Percentiles rank a stretch among this genome's conserved stretches.
Evolutionary conservation across 30 jellyfish, hydroid and myxozoan genomes (phyloP).

Genomic region (Phacellophora camtschatica): DNA sequence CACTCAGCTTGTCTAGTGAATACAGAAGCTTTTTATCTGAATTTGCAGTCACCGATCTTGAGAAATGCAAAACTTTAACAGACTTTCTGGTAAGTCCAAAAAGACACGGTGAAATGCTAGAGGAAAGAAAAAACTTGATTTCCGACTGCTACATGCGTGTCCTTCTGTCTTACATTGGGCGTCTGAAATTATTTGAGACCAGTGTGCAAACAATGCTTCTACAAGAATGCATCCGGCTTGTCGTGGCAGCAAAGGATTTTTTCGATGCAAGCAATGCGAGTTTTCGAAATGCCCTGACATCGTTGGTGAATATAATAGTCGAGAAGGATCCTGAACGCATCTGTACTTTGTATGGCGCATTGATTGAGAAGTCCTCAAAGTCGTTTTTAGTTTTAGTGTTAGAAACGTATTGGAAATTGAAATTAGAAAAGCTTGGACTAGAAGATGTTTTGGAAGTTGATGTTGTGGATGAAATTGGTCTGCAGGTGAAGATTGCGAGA

Average conservation of each 20-base stretch:
- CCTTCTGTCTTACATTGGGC: constrained; percentile 41
- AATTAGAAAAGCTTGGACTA: constrained; percentile 15
- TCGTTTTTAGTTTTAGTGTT: constrained; percentile 40
- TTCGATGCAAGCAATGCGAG: constrained; percentile 20
- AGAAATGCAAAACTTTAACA: constrained; percentile 35
- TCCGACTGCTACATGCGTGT: constrained; percentile 52
- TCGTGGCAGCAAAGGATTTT: constrained; percentile 38
- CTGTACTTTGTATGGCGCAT: constrained; percentile 23
- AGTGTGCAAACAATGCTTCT: constrained; percentile 50
- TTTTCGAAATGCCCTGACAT: constrained; percentile 30
- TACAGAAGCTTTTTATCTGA: constrained; percentile 40
- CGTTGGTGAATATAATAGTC: constrained; percentile 24
- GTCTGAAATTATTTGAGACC: constrained; percentile 34
- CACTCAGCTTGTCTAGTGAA: constrained; percentile 34
- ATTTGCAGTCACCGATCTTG: constrained; percentile 41
- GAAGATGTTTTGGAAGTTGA: constrained; percentile 18
- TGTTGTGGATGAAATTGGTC: constrained; percentile 12
- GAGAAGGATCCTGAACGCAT: constrained; percentile 16
- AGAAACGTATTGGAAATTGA: constrained; percentile 49
- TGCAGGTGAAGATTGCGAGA: constrained; percentile 19
- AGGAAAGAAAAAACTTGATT: constrained; percentile 21
- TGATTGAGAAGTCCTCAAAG: constrained; percentile 26
- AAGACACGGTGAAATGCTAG: neutral
- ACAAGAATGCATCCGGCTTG: constrained; percentile 48
- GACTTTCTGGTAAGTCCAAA: constrained; percentile 38